Evolutionary conservation across 2,113 vertebrate genomes (phyloP), one percentile per base, ranked within the genome.

Genomic region (Furnarius figulus): DNA sequence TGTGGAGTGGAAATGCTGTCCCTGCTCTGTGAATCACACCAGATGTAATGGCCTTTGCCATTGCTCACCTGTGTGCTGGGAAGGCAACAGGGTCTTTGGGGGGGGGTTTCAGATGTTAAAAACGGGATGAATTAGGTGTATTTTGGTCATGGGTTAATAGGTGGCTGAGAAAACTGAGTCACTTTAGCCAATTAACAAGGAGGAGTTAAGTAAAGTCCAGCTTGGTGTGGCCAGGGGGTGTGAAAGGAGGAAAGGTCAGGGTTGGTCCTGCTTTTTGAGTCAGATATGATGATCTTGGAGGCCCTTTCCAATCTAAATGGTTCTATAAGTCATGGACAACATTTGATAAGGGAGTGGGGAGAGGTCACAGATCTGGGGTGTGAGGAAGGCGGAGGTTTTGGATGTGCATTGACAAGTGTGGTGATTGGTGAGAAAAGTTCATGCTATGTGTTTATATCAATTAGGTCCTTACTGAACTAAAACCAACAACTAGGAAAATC

Each of bases 251-350:
- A 28, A 40, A 47, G 4, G 17, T 37, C 30, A 71, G 17, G 12
- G 12, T 18, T 4, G 16, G 21, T 59, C 27, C 21, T 68, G 30
- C 5, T 35, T 1, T 56, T 49, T 14, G 23, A 35, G 14, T 6
- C 35, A 28, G 2, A 6, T 9, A 49, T 37, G 63, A 5, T 70
- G 25, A 4, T 8, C 14, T 49, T 71, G 35, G 27, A 17, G 40
- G 35, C 5, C 12, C 63, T 77, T 56, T 24, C 35, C 22, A 77
- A 2, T 10, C 22, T 20, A 20, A 33, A 31, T 18, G 4, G 5
- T 22, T 31, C 47, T 5, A 4, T 21, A 40, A 25, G 1, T 27
- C n/a, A 68, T 1, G 18, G 14, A 4, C 1, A 68, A 1, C 24
- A 7, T 14, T 13, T 4, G 12, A 4, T 5, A 5, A 16, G 19